A percentile compares a stretch with the other conserved stretches of the same genome.
Conservation (phyloP, 2,797 vertebrate genomes). For the Natrix natrix region DNA sequence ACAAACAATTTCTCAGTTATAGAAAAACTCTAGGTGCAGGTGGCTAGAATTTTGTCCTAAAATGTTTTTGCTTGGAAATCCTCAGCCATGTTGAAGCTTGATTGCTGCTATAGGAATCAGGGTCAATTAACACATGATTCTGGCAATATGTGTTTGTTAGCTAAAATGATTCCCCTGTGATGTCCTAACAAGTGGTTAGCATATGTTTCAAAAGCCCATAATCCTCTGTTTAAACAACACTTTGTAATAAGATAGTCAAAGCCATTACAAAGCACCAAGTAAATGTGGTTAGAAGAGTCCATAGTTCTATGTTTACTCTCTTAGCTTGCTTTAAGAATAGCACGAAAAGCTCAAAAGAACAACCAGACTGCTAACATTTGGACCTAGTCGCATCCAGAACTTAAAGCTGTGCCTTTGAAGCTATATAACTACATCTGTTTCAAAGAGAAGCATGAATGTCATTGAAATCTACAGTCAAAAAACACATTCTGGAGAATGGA, state of each 20-base stretch:
- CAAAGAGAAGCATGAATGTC: conserved; percentile 57
- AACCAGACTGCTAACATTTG: conserved; percentile 56
- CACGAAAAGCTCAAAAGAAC: conserved; percentile 59
- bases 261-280: conserved; percentile 63
- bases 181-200: conserved; percentile 62
- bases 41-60: neutral
- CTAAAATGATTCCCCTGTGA: conserved; percentile 51
- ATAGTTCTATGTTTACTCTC: conserved; percentile 68
- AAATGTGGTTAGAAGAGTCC: conserved; percentile 67
- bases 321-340: conserved; percentile 62
- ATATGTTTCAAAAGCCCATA: conserved; percentile 65
- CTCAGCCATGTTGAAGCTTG: neutral
- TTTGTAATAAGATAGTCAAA: conserved; percentile 69
- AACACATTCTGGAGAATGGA: neutral
- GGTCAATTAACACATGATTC: conserved; percentile 46
- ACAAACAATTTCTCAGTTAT: neutral
- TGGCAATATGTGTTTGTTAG: conserved; percentile 51
- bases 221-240: conserved; percentile 70
- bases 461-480: neutral
- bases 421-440: conserved; percentile 56
- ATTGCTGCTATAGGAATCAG: conserved; percentile 12
- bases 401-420: conserved; percentile 56
- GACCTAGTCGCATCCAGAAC: conserved; percentile 55
- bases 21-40: neutral
- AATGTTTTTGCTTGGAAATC: neutral